Base-by-base conservation (phyloP, 2,888 invertebrate species). In the Leistus spinibarbis region DNA sequence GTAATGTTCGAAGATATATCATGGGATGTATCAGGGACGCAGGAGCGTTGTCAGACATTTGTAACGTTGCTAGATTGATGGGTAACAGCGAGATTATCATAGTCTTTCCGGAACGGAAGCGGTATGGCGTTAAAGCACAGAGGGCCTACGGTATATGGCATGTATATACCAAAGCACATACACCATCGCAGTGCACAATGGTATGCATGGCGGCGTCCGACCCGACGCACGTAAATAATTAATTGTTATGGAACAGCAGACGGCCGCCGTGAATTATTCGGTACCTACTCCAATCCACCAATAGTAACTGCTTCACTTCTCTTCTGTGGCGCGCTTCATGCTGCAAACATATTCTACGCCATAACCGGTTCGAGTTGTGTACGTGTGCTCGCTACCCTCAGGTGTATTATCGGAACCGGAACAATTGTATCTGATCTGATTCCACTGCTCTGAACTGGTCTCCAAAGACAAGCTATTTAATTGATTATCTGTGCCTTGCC, bases 361-460 rank as follows among this genome's bases (percentile, higher is more conserved):
- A 57, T 57, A 57, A 60, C 19, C 60, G 60, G n/a, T 22, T 19
- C 19, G 5, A 22, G 60, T 60, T 22, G 17, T 19, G 3, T 16
- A 20, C 19, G 17, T 22, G 22, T 60, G 60, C 13, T 63, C 54
- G 10, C 17, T 53, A 22, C 56, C 54, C 71, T 71, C 71, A 54
- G 54, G 71, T 63, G 71, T 54, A 71, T 71, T 71, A 23, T 54
- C 24, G 54, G 71, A 54, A 71, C 71, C 54, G 54, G 71, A 71
- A 71, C 71, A 71, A 71, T 71, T 71, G 71, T 71, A 71, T 71
- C 71, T 63, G 64, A 71, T 71, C 71, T 63, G 64, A 40, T 22
- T 54, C 64, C 23, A 63, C 23, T 64, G 64, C 64, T 17, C 63
- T 71, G 63, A 71, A 40, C 40, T 64, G 63, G 63, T 71, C 56